Evolutionary conservation across 53 echinoderm and acorn worm genomes (phyloP).

Genomic region (Mesocentrotus franciscanus): DNA sequence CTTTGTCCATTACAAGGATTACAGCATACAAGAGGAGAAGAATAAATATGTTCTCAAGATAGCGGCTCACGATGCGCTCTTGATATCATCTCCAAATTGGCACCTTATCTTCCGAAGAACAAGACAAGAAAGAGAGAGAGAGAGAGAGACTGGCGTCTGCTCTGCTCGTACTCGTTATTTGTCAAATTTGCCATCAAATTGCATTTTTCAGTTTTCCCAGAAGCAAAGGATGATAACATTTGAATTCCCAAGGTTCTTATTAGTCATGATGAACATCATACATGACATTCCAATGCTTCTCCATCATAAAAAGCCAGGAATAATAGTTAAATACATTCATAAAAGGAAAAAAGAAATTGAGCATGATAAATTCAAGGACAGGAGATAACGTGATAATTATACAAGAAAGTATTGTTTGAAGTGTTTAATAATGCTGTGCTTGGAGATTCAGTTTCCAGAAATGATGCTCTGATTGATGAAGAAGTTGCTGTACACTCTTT

Average conservation of each 20-base stretch:
- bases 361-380: neutral
- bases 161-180: neutral
- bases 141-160: neutral
- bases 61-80: neutral
- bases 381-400: neutral
- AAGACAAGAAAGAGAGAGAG: neutral
- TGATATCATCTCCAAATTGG: neutral
- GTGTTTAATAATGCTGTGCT: neutral
- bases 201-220: neutral
- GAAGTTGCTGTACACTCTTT: neutral
- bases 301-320: neutral
- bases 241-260: neutral
- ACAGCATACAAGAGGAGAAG: conserved; percentile 31
- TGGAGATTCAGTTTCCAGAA: neutral
- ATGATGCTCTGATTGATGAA: neutral
- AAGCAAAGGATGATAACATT: neutral
- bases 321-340: neutral
- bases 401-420: neutral
- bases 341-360: neutral
- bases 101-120: neutral
- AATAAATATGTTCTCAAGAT: conserved; percentile 36
- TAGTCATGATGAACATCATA: neutral
- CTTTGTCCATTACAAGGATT: conserved; percentile 32
- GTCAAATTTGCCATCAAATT: conserved; percentile 27
- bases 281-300: neutral